phyloP scores from a whole-genome alignment of 2,888 invertebrate genomes.

The Gisinianus flammeolus region DNA sequence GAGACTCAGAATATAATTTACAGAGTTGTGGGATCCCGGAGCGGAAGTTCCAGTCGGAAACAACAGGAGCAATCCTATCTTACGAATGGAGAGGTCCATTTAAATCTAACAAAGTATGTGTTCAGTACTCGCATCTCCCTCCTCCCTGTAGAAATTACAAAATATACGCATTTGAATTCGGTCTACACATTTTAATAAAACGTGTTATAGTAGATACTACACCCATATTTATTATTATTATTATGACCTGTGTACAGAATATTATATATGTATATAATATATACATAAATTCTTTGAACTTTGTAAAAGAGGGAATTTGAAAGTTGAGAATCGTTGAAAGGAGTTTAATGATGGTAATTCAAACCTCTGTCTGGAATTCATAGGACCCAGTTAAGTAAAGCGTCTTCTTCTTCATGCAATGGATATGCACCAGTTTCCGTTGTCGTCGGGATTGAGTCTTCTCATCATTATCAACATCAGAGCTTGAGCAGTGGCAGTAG shows the following conservation, averaged over 20 bases:
- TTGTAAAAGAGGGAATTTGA: neutral
- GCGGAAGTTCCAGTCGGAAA: conserved; percentile 33
- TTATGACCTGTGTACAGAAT: neutral
- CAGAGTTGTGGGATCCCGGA: conserved; percentile 55
- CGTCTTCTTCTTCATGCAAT: conserved; percentile 18
- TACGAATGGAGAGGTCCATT: conserved; percentile 4
- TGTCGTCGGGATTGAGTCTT: conserved; percentile 20
- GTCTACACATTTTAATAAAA: neutral
- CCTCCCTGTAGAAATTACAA: neutral
- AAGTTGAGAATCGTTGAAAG: neutral
- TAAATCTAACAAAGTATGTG: conserved; percentile 6
- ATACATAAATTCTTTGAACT: neutral
- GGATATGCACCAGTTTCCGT: conserved; percentile 3
- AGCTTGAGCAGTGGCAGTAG: conserved; percentile 14
- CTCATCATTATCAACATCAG: conserved; percentile 9
- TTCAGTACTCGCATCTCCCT: neutral
- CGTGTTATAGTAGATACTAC: neutral
- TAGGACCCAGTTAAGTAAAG: conserved; percentile 15
- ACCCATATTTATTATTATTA: neutral
- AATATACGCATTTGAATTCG: too few species aligned
- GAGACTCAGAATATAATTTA: conserved; percentile 55
- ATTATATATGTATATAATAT: neutral
- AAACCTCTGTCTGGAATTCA: neutral
- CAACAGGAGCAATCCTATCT: neutral
- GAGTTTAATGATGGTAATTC: neutral